Conservation (phyloP, 2,888 invertebrate genomes). For the Actias luna region DNA sequence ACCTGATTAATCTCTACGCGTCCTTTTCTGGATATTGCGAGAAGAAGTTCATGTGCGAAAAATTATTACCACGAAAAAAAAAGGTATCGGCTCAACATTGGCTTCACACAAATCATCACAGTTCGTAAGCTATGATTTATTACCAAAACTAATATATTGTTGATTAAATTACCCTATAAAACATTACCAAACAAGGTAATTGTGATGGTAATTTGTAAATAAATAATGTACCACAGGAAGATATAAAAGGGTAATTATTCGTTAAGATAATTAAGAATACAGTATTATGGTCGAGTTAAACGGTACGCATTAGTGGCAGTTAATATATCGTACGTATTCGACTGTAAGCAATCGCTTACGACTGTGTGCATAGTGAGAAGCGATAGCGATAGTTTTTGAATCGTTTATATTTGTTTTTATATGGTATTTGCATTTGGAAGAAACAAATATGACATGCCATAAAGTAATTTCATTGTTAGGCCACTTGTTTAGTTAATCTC, state of each 20-base stretch:
- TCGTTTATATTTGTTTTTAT: not conserved
- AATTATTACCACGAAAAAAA: too few species aligned
- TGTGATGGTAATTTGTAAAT: not conserved
- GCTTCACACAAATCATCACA: too few species aligned
- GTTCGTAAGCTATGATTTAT: too few species aligned
- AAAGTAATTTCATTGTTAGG: too few species aligned
- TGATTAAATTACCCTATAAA: not conserved
- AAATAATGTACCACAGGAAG: not conserved
- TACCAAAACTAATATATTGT: not conserved
- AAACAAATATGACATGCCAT: too few species aligned
- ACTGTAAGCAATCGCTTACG: conserved; percentile 21
- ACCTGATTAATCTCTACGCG: too few species aligned
- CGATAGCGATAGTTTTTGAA: not conserved
- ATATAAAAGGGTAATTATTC: conserved; percentile 5
- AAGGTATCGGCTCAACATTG: too few species aligned
- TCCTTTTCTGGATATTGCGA: too few species aligned
- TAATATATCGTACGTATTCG: conserved; percentile 22
- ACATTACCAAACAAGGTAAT: not conserved
- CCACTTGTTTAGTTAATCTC: too few species aligned
- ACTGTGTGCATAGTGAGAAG: not conserved
- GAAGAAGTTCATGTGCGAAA: too few species aligned
- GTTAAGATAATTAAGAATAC: conserved; percentile 15
- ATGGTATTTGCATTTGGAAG: too few species aligned
- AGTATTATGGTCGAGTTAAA: conserved; percentile 19
- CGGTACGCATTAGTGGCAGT: conserved; percentile 20